Base-by-base conservation (phyloP, 2,113 vertebrate species). In the Oxygymnocypris stewartii region DNA sequence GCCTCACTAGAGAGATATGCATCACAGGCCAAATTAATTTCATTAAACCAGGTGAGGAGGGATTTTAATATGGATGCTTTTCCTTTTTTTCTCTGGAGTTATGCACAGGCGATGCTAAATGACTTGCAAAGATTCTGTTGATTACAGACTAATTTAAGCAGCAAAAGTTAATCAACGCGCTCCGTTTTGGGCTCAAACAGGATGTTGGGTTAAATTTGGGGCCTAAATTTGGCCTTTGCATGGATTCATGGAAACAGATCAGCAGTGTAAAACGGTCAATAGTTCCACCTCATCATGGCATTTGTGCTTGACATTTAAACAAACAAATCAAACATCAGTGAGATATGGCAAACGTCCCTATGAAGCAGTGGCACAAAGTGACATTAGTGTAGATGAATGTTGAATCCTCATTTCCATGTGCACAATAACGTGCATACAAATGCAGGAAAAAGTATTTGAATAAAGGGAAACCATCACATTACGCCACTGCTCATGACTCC, bases 321-420 rank as follows among this genome's bases (percentile, higher is more conserved):
- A 84, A 85, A 93, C 86, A 92, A 91, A 92, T 94, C 90, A 93
- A 92, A 93, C 88, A 92, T 91, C 91, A 23, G 51, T 65, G 61
- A 90, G 90, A 87, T 82, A 40, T 37, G 81, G 83, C 86, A 87
- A 82, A 79, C 61, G 4, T 86, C 49, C 75, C 6, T 23, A 11
- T 51, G 54, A 57, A 74, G 16, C 42, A 82, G 90, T 35, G 63
- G 76, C 89, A 89, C 69, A 87, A 82, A 88, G 80, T 85, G 25
- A 85, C 80, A 79, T 65, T 84, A 65, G 42, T 75, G 82, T 23
- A 44, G n/a, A 78, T 84, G 81, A 90, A 85, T 71, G 83, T 90
- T 82, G n/a, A 61, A 31, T 25, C 40, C 67, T 82, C 54, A 89
- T 88, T 85, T 89, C 69, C 71, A 89, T 90, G 51, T 42, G 28